These are phyloP conservation scores for Hirudinaria manillensis DNA, from an alignment of 2,888 invertebrate species.

Conservation along the genomic window DNA sequence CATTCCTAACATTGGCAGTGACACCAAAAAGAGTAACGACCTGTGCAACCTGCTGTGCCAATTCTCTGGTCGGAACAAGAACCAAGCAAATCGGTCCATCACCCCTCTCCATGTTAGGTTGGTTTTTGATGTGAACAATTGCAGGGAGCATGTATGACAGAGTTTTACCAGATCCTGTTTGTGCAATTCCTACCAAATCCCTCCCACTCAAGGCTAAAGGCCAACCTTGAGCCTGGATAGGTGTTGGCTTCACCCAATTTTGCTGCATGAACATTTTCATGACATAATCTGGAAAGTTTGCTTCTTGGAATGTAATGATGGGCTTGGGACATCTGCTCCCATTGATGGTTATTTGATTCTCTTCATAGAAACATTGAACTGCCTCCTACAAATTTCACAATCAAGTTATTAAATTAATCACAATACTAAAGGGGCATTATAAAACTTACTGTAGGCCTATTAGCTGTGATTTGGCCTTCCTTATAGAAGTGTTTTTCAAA, in stretches of 20 bases:
- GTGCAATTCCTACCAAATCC: slow-evolving; percentile 54
- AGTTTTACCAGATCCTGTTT: slow-evolving; percentile 56
- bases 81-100: slow-evolving; percentile 85
- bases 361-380: slow-evolving; percentile 71
- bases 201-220: slow-evolving; percentile 57
- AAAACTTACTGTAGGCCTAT: slow-evolving; percentile 29
- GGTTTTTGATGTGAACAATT: slow-evolving; percentile 87
- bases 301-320: slow-evolving; percentile 81
- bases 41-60: slow-evolving; percentile 71
- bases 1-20: slow-evolving; percentile 77
- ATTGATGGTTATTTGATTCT: slow-evolving; percentile 79
- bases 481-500: slow-evolving; percentile 88
- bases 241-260: slow-evolving; percentile 67
- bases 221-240: slow-evolving; percentile 93
- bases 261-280: slow-evolving; percentile 45
- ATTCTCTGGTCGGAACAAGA: slow-evolving; percentile 64
- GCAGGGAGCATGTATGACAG: slow-evolving; percentile 67
- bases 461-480: slow-evolving; percentile 69
- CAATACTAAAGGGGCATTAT: neutral
- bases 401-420: neutral
- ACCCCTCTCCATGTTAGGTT: slow-evolving; percentile 73
- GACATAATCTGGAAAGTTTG: slow-evolving; percentile 61
- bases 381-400: slow-evolving; percentile 60
- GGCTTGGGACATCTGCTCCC: slow-evolving; percentile 78
- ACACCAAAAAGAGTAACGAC: slow-evolving; percentile 87